Base-by-base conservation (phyloP, 2,888 invertebrate genomes). In the Ecliptopera silaceata region DNA sequence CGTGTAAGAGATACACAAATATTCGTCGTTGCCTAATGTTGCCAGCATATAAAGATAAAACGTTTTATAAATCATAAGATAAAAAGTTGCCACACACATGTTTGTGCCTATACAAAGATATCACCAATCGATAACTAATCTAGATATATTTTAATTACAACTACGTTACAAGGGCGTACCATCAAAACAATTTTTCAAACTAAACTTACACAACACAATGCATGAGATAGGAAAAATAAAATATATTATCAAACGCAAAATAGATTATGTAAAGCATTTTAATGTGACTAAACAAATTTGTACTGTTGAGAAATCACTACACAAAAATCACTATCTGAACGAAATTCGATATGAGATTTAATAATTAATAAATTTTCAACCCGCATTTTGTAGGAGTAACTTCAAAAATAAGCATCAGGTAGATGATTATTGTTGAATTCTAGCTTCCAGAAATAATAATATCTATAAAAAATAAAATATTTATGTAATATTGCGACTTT, bases 251-350 rank as follows among this genome's bases (percentile, higher is more conserved):
- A 69, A 72, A 67, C 59, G 75, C 74, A 75, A 79, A 76, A 79
- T 69, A 79, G 72, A 72, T 64, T 59, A 63, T 69, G 67, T 81
- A 85, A 82, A 85, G 78, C 78, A 79, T 72, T 47, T 46, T 41
- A 73, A 73, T 66, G 76, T 70, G 77, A 86, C 84, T 86, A 86
- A 79, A 80, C 70, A 71, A 81, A 83, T 88, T 89, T 88, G 89
- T 89, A 90, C 89, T 88, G 82, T 81, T 74, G 72, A 78, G 69
- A 82, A 82, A 81, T 78, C n/a, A n/a, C n/a, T n/a, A n/a, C n/a
- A n/a, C n/a, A n/a, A n/a, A n/a, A n/a, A n/a, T n/a, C 76, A 81
- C 76, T 75, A 72, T 70, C 71, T 67, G 74, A 72, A 72, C 73
- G 69, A 66, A 75, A 70, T 71, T 76, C 71, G 68, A 61, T 59